Conservation (phyloP, 2,113 vertebrate genomes). For the Pelvicachromis taeniatus region DNA sequence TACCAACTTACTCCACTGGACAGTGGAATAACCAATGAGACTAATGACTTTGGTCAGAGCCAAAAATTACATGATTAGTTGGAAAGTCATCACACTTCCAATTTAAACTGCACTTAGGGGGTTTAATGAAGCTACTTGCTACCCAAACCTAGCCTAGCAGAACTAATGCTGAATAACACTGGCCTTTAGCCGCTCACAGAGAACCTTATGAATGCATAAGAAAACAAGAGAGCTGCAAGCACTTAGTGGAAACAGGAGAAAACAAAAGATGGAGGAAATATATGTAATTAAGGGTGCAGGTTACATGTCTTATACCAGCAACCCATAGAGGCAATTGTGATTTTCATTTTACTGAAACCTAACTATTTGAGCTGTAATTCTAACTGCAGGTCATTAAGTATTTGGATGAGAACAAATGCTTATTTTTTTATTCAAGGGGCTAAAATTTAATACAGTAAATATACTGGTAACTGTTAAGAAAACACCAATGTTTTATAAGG, state of each 20-base stretch:
- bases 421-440: not conserved
- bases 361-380: not conserved
- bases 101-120: not conserved
- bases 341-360: not conserved
- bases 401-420: not conserved
- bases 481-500: not conserved
- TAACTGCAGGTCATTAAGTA: not conserved
- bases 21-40: not conserved
- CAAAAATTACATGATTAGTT: not conserved
- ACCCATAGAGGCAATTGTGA: not conserved
- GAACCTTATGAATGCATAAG: not conserved
- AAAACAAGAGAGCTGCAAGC: not conserved
- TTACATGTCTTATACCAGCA: not conserved
- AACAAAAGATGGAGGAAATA: not conserved
- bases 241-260: not conserved
- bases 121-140: not conserved
- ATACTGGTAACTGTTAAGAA: not conserved
- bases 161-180: not conserved
- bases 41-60: not conserved
- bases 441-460: not conserved
- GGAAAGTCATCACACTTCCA: not conserved
- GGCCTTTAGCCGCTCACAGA: not conserved
- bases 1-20: not conserved
- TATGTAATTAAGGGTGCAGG: not conserved
- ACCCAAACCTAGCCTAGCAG: not conserved